Conservation (phyloP, 2,113 vertebrate genomes). For the Arothron firmamentum region DNA sequence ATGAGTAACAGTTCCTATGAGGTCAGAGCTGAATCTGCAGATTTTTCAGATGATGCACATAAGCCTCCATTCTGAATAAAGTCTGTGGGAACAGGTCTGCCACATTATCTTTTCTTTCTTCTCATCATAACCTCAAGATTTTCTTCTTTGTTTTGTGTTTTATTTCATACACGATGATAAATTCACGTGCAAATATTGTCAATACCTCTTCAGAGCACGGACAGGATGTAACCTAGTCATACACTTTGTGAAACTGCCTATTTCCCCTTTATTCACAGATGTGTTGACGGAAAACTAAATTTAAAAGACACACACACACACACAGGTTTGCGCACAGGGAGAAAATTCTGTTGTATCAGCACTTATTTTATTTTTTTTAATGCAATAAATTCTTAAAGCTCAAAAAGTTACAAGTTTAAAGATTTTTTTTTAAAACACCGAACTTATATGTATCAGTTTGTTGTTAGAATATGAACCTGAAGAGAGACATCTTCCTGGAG, state of each 20-base stretch:
- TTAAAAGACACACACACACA: constrained; percentile 4
- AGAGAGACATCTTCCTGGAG: constrained; percentile 13
- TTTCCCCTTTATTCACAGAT: constrained; percentile 29
- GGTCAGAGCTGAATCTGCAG: background rate
- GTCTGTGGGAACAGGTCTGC: no score
- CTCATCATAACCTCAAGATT: no score
- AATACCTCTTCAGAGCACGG: constrained; percentile 13
- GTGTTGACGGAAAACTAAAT: constrained; percentile 22
- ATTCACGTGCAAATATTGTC: constrained; percentile 20
- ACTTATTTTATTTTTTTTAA: constrained; percentile 34
- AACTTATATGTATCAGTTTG: constrained; percentile 13
- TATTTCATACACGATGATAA: no score
- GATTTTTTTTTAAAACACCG: constrained; percentile 27
- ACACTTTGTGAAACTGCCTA: constrained; percentile 6
- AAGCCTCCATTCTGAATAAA: no score
- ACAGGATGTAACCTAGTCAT: constrained; percentile 11
- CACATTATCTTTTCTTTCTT: no score
- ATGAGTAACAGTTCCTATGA: constrained; percentile 40
- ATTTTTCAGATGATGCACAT: background rate
- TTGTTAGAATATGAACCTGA: constrained; percentile 35
- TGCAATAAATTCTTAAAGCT: constrained; percentile 36
- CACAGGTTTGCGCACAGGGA: constrained; percentile 14
- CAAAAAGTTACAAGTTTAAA: constrained; percentile 17
- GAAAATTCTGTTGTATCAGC: constrained; percentile 6
- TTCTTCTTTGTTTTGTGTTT: no score